Conservation (phyloP, 2,888 invertebrate species). For the Drosophila quinaria region DNA sequence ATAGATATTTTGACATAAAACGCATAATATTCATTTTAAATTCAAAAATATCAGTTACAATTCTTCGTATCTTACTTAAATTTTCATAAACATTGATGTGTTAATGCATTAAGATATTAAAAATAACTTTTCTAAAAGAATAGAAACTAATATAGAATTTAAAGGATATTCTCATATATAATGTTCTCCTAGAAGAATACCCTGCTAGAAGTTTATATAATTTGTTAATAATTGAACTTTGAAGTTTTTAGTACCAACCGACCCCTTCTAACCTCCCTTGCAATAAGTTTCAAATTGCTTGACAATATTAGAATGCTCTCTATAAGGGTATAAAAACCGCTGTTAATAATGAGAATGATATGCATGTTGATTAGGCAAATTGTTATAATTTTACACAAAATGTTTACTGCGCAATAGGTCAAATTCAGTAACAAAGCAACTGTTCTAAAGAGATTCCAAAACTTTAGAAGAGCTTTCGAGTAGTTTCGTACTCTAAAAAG, state of each 20-base stretch:
- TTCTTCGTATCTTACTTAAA: no score
- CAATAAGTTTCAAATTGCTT: neutral
- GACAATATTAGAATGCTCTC: neutral
- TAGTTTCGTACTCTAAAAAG: no score
- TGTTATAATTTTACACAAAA: constrained; percentile 17
- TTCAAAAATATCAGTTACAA: no score
- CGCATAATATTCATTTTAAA: no score
- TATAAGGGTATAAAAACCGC: neutral
- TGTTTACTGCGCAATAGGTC: constrained; percentile 13
- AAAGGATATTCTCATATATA: no score
- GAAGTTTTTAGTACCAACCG: no score
- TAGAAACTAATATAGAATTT: no score
- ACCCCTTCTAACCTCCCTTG: neutral
- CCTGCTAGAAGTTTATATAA: neutral
- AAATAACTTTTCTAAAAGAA: no score
- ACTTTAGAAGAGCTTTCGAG: no score
- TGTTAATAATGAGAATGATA: constrained; percentile 12
- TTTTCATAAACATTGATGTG: no score
- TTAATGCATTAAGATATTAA: no score
- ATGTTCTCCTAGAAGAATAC: neutral
- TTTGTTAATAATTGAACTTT: neutral
- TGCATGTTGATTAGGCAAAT: constrained; percentile 19
- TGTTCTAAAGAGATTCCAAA: neutral
- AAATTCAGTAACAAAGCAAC: neutral
- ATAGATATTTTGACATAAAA: neutral